Evolutionary conservation across 2,888 invertebrate species (phyloP).

Genomic region (Leptinotarsa rubiginosa): DNA sequence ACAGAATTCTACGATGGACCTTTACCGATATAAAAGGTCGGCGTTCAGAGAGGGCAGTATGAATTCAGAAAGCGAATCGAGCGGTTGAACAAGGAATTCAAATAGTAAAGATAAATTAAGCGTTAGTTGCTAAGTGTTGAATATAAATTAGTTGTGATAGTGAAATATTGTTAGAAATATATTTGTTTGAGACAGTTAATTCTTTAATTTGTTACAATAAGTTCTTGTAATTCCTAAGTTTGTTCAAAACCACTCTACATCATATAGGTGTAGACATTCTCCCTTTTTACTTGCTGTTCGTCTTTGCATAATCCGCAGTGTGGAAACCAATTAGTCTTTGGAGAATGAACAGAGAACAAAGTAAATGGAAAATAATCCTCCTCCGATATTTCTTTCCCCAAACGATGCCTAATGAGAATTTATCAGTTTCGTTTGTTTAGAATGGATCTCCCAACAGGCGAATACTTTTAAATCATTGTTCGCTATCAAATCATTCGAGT

Average conservation of each 20-base stretch:
- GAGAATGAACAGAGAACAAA: neutral
- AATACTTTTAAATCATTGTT: neutral
- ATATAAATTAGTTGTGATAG: too few species aligned
- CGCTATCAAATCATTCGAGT: neutral
- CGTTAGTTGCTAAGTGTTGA: too few species aligned
- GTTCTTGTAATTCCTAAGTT: neutral
- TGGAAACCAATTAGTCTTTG: conserved; percentile 12
- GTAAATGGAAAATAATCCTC: conserved; percentile 15
- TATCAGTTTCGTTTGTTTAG: neutral
- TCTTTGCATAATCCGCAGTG: conserved; percentile 3
- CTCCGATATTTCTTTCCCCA: conserved; percentile 10
- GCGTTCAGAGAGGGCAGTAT: too few species aligned
- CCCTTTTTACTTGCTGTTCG: neutral
- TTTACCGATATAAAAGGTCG: too few species aligned
- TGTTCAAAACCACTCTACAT: neutral
- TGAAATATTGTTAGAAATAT: too few species aligned
- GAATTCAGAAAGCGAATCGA: too few species aligned
- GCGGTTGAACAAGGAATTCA: too few species aligned
- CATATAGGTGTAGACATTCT: neutral
- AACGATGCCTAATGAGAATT: neutral
- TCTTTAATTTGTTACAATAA: too few species aligned
- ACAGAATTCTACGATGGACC: too few species aligned
- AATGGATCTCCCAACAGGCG: neutral
- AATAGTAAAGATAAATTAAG: too few species aligned
- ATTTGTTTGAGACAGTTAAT: too few species aligned